Evolutionary conservation across 1,140 invertebrate species (phyloP), one percentile per base, ranked within the genome.

Genomic region (Drosophila elegans): DNA sequence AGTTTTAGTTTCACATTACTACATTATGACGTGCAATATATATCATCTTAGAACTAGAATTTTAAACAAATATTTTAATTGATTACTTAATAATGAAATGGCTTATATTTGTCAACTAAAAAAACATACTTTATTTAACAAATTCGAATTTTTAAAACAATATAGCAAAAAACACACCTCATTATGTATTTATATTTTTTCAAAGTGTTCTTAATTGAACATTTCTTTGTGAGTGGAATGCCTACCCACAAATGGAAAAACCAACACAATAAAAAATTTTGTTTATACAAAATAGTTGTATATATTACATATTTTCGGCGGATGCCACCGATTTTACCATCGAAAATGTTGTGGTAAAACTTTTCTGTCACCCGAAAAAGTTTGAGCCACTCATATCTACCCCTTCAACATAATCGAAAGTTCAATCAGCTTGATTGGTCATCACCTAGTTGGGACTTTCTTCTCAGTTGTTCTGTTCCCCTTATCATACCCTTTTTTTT

Each of bases 361-460:
- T 49, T 60, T 53, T 53, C 25, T 29, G 38, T 29, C 13, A 53
- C 3, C 27, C 49, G 11, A 52, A 62, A 62, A 62, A 62, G 38
- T 53, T 62, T 10, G 5, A 3, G 25, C 21, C 49, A 67, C 41
- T 69, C 34, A 16, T 25, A 21, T 45, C 45, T 27, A 29, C 44
- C 46, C 13, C 38, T 45, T 66, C 2, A 16, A 63, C 27, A 25
- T 54, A 54, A 55, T 34, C 27, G 3, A 34, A 54, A 27, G 27
- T 55, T 54, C n/a, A 68, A 68, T 69, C 34, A 45, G 12, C n/a
- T 45, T 46, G 34, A 39, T 32, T 45, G 64, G 21, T 38, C 12
- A 34, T 68, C 49, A 39, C 34, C 12, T 45, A 34, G 38, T 48
- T 48, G 9, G 16, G n/a, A n/a, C n/a, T 32, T 34, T n/a, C 4